phyloP scores from a whole-genome alignment of 1,140 invertebrate genomes.

The Arctopsyche grandis region DNA sequence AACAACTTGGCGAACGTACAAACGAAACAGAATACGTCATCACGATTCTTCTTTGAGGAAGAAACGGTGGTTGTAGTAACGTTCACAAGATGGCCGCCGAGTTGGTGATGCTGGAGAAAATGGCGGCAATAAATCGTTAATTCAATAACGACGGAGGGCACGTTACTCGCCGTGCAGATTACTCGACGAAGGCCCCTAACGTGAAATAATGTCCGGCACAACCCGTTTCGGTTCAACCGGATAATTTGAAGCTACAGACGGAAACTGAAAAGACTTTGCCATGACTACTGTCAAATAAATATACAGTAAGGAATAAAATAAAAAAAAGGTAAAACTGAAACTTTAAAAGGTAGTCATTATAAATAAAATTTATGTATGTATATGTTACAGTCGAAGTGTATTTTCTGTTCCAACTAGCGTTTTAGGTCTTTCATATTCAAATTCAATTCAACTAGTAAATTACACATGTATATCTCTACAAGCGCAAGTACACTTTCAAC shows the following conservation, averaged over 20 bases:
- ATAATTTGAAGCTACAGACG: slow-evolving; percentile 10
- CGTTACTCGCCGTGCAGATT: slow-evolving; percentile 41
- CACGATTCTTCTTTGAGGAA: too few species aligned
- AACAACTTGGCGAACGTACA: too few species aligned
- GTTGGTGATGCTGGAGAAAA: slow-evolving; percentile 21
- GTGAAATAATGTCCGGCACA: slow-evolving; percentile 34
- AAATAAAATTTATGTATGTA: too few species aligned
- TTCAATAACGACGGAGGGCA: slow-evolving; percentile 46
- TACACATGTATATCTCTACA: too few species aligned
- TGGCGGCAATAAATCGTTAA: slow-evolving; percentile 49
- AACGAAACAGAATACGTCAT: too few species aligned
- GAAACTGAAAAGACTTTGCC: neutral
- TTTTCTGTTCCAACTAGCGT: too few species aligned
- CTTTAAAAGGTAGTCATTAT: too few species aligned
- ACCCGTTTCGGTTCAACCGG: neutral
- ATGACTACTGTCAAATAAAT: neutral
- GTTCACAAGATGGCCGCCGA: slow-evolving; percentile 23
- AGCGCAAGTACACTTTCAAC: too few species aligned
- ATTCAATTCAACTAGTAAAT: too few species aligned
- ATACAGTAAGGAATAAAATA: neutral
- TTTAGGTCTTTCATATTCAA: too few species aligned
- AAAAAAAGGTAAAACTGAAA: too few species aligned
- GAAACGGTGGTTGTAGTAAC: neutral
- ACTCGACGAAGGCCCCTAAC: slow-evolving; percentile 34
- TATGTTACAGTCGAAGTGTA: too few species aligned